phyloP scores from a whole-genome alignment of 2,797 vertebrate genomes.

The Brachyalestes nurse region DNA sequence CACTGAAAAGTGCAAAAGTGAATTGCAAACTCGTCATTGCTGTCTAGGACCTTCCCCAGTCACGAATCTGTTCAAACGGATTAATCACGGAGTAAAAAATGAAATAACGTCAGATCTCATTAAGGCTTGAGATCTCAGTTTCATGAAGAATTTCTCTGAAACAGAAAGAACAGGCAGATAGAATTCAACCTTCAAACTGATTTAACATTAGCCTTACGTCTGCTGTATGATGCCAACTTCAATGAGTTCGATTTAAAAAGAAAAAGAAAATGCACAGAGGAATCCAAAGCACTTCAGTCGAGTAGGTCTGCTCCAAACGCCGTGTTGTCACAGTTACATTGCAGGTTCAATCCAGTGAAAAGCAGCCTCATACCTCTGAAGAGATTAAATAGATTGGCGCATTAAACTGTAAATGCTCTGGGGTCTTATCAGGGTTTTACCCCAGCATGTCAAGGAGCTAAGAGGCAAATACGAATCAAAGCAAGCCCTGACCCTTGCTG shows the following conservation, averaged over 20 bases:
- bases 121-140: conserved; percentile 48
- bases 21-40: conserved; percentile 50
- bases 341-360: conserved; percentile 27
- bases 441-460: conserved; percentile 44
- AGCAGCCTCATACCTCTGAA: conserved; percentile 26
- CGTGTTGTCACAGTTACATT: not conserved
- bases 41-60: conserved; percentile 56
- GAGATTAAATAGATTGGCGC: conserved; percentile 47
- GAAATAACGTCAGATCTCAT: conserved; percentile 50
- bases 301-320: not conserved
- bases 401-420: conserved; percentile 44
- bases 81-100: conserved; percentile 65
- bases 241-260: not conserved
- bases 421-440: conserved; percentile 43
- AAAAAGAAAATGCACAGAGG: no score
- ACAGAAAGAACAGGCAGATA: not conserved
- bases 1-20: conserved; percentile 38
- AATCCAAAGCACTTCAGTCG: not conserved
- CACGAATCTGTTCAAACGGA: conserved; percentile 61
- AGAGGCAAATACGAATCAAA: conserved; percentile 43
- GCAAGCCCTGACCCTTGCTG: conserved; percentile 18
- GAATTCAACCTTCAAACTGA: not conserved
- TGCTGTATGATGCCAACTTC: not conserved
- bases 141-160: conserved; percentile 16
- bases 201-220: not conserved